Percentiles rank a stretch among this genome's conserved stretches.
phyloP scores from a whole-genome alignment of 2,113 vertebrate genomes.

The Hemiprocne comata region DNA sequence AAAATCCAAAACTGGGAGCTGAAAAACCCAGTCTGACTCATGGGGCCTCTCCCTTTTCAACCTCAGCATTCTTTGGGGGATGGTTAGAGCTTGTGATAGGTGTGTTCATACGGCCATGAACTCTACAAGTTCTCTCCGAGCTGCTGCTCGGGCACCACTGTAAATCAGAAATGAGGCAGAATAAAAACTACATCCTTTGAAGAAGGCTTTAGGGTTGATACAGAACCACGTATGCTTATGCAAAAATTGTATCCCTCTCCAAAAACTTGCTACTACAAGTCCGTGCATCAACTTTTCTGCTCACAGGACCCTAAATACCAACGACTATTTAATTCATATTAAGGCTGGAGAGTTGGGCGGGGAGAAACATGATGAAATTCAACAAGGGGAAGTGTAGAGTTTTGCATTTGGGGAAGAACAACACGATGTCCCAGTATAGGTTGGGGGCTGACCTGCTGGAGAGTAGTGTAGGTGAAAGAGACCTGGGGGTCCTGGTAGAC shows the following conservation, averaged over 20 bases:
- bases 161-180: background rate
- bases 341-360: too few species aligned
- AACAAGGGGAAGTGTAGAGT: too few species aligned
- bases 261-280: background rate
- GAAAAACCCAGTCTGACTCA: background rate
- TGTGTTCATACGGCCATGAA: background rate
- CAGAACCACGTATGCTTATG: background rate
- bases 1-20: background rate
- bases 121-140: background rate
- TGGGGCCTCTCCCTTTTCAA: accelerated
- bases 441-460: too few species aligned
- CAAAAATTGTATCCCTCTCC: background rate
- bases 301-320: background rate
- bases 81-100: background rate
- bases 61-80: background rate
- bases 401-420: too few species aligned
- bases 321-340: background rate
- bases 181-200: background rate
- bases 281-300: background rate
- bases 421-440: too few species aligned
- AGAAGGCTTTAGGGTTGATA: background rate
- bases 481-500: too few species aligned
- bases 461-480: too few species aligned
- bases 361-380: too few species aligned
- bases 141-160: background rate